Conservation (phyloP, 2,113 vertebrate species). For the Odontesthes bonariensis region DNA sequence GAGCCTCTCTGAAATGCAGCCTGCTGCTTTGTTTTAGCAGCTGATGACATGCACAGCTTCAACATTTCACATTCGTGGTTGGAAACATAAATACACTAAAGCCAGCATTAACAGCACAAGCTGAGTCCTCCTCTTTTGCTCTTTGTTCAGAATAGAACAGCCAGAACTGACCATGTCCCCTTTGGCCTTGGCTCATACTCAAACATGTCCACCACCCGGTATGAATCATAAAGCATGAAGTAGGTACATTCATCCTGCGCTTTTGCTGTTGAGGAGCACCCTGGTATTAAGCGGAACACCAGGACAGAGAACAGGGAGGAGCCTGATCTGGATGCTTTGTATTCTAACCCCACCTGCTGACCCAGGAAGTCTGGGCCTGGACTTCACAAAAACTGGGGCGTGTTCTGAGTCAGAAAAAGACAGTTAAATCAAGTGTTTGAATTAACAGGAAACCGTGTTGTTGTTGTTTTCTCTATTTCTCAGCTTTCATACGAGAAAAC, state of each 20-base stretch:
- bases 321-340: background rate
- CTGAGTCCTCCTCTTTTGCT: background rate
- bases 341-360: conserved; percentile 67
- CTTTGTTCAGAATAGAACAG: background rate
- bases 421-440: background rate
- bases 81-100: background rate
- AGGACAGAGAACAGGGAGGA: background rate
- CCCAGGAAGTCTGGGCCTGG: conserved; percentile 38
- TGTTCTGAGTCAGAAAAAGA: conserved; percentile 45
- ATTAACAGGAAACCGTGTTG: background rate
- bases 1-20: background rate
- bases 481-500: too few relatives aligned
- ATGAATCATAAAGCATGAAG: conserved; percentile 7
- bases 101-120: background rate
- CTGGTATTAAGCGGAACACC: conserved; percentile 11
- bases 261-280: background rate
- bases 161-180: background rate
- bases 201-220: conserved; percentile 1
- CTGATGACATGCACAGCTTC: conserved; percentile 5
- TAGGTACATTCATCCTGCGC: background rate
- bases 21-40: background rate
- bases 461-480: background rate
- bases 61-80: background rate
- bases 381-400: conserved; percentile 49
- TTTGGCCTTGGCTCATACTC: background rate